Base-by-base conservation (phyloP, 2,888 invertebrate genomes). In the Eupithecia subfuscata region DNA sequence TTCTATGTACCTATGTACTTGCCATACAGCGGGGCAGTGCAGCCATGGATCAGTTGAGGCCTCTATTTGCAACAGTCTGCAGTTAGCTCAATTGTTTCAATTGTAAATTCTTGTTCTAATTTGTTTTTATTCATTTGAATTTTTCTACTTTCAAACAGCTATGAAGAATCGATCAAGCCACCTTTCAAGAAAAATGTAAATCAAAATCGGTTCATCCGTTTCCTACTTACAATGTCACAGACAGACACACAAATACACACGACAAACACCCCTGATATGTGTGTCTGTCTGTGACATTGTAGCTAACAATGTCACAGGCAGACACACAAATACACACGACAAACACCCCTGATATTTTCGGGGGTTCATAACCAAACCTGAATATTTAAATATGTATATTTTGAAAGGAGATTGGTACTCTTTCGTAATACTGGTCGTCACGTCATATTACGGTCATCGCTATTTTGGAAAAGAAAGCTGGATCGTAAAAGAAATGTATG, bases 401-500 rank as follows among this genome's bases (percentile, higher is more conserved):
- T n/a, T n/a, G 6, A 1, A 25, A 25, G 9, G 11, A 8, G 37
- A 6, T 22, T 25, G 25, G 14, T 60, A 22, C 6, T 9, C 34
- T 64, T 16, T 6, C 16, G 18, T 64, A 34, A 34, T 18, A 11
- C 4, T 11, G 40, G 34, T 40, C 65, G 12, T 14, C 25, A 60
- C n/a, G n/a, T n/a, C n/a, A n/a, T 56, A 22, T 12, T 11, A 64
- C 16, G 34, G 18, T 40, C n/a, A 67, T 12, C 43, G 67, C 12
- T 43, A 67, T 67, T 67, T 37, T 22, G 37, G 9, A 18, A 67
- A 67, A 67, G 40, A 67, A 67, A 67, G 40, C 18, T 18, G 18
- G 0, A 14, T 60, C 40, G 65, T 37, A 64, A 69, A 71, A 75
- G 60, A 68, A 64, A 77, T 43, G n/a, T 65, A 64, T 43, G 56